phyloP scores from a whole-genome alignment of 2,797 vertebrate genomes.

The Megalops cyprinoides region DNA sequence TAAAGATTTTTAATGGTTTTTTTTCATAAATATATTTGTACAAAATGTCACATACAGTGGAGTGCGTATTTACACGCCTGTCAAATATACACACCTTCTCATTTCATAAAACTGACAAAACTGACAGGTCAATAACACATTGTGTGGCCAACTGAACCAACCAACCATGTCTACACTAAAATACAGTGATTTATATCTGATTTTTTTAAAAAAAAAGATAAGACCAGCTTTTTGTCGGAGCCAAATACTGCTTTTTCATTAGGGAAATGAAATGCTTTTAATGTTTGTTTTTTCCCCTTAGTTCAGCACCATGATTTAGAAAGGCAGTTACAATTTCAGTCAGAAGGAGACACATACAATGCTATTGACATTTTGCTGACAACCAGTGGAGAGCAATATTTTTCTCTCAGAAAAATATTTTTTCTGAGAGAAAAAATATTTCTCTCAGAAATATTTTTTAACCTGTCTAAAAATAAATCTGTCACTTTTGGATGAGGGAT shows the following conservation, averaged over 20 bases:
- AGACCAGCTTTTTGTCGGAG: constrained; percentile 35
- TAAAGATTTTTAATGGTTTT: constrained; percentile 88
- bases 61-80: constrained; percentile 53
- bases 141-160: constrained; percentile 56
- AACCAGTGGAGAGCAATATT: constrained; percentile 38
- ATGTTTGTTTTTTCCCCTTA: constrained; percentile 29
- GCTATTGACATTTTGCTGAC: constrained; percentile 44
- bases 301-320: constrained; percentile 38
- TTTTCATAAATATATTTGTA: constrained; percentile 96
- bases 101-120: constrained; percentile 44
- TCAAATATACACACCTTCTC: constrained; percentile 55
- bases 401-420: not conserved
- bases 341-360: constrained; percentile 45
- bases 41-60: constrained; percentile 96
- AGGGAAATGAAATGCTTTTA: not conserved
- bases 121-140: constrained; percentile 64
- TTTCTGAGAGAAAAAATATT: too few relatives aligned
- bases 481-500: not conserved
- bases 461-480: not conserved
- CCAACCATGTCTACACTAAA: constrained; percentile 68
- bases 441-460: not conserved
- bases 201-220: constrained; percentile 50
- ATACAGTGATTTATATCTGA: constrained; percentile 61
- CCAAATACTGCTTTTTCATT: not conserved
- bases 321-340: constrained; percentile 45